Conservation (phyloP, 2,888 invertebrate genomes). For the Brachylomia viminalis region DNA sequence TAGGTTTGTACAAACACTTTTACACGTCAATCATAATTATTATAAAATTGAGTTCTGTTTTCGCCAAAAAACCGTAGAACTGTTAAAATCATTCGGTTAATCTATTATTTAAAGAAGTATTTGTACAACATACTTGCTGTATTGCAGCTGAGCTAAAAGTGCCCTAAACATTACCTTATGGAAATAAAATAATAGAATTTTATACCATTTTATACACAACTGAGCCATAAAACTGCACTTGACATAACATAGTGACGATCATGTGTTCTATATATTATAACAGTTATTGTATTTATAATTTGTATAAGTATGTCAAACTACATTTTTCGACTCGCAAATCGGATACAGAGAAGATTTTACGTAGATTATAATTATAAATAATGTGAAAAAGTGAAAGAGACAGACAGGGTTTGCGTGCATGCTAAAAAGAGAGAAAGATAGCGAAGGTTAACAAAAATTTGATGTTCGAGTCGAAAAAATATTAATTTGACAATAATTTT, state of each 20-base stretch:
- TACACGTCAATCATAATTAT: too few relatives aligned
- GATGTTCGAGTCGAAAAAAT: conserved; percentile 50
- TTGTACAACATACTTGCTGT: background rate
- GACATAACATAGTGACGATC: conserved; percentile 53
- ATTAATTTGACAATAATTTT: conserved; percentile 39
- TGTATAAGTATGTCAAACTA: conserved; percentile 48
- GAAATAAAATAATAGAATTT: background rate
- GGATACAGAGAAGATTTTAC: conserved; percentile 23
- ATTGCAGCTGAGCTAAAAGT: background rate
- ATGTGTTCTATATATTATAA: conserved; percentile 62
- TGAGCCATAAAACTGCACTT: conserved; percentile 40
- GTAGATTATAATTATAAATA: conserved; percentile 22
- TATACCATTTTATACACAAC: conserved; percentile 26
- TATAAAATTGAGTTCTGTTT: background rate
- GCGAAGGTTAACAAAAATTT: conserved; percentile 42
- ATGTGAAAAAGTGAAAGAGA: background rate
- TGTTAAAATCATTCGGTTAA: background rate
- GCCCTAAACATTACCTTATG: background rate
- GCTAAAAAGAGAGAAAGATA: conserved; percentile 14
- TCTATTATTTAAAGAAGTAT: background rate
- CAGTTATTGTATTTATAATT: conserved; percentile 60
- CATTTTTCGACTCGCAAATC: conserved; percentile 55
- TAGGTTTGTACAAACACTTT: too few relatives aligned
- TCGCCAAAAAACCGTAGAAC: background rate
- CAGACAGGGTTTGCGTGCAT: conserved; percentile 45